Conservation (phyloP, 1,140 invertebrate species). For the Frieseomelitta varia region DNA sequence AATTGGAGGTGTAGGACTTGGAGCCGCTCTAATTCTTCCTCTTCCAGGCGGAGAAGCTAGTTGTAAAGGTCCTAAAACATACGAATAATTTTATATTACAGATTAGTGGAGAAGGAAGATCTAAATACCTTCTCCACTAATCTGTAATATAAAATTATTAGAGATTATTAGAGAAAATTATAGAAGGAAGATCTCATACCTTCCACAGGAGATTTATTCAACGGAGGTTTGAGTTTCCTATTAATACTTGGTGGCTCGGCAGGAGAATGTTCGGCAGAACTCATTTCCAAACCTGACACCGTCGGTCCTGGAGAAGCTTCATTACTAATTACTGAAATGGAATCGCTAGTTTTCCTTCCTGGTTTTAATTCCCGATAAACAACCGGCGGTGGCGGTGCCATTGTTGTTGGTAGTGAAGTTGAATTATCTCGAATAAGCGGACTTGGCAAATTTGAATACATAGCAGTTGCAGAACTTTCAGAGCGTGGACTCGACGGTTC, state of each 20-base stretch:
- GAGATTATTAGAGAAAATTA: no score
- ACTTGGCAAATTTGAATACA: conserved; percentile 85
- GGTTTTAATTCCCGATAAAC: conserved; percentile 90
- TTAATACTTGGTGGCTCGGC: conserved; percentile 83
- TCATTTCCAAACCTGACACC: conserved; percentile 65
- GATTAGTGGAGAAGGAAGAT: background rate
- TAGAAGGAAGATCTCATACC: conserved; percentile 56
- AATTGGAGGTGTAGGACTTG: conserved; percentile 81
- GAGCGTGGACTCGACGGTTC: conserved; percentile 84
- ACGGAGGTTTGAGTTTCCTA: conserved; percentile 82
- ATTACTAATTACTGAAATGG: conserved; percentile 79
- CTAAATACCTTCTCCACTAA: no score
- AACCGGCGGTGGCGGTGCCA: conserved; percentile 84
- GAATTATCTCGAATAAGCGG: conserved; percentile 79
- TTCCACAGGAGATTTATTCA: conserved; percentile 73
- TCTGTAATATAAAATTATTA: no score
- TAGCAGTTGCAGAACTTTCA: conserved; percentile 81
- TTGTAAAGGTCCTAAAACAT: conserved; percentile 72
- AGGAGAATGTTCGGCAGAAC: conserved; percentile 77
- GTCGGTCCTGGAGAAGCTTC: conserved; percentile 78
- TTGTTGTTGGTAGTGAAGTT: conserved; percentile 68
- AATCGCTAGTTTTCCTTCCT: conserved; percentile 84
- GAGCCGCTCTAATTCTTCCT: conserved; percentile 80
- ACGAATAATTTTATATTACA: background rate
- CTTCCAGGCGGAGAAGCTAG: conserved; percentile 79